These are phyloP conservation scores for Pseudanteris insignis DNA, from an alignment of 2,888 invertebrate species.

Conservation along the genomic window DNA sequence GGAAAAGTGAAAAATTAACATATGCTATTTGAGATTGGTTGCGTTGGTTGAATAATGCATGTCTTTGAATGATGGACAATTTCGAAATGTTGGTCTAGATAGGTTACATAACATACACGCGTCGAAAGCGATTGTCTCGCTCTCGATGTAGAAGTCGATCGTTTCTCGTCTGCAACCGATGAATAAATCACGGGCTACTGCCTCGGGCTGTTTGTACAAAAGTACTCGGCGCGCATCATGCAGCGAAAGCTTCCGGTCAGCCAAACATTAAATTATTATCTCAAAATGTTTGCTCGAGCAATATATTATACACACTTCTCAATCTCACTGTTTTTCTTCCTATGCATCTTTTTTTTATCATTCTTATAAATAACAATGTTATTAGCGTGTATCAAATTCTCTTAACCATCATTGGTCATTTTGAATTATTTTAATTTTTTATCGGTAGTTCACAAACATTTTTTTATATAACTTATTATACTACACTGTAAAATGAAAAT, in stretches of 20 bases:
- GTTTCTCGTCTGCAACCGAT: constrained; percentile 31
- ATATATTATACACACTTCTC: constrained; percentile 78
- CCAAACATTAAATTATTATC: constrained; percentile 58
- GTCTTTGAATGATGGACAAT: constrained; percentile 34
- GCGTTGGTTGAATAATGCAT: not conserved
- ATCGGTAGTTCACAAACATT: no score
- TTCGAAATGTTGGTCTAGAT: no score
- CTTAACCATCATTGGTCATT: no score
- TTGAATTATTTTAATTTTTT: no score
- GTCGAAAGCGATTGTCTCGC: constrained; percentile 38
- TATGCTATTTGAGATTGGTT: not conserved
- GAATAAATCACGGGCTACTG: constrained; percentile 36
- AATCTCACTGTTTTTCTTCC: constrained; percentile 11
- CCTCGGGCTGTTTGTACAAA: constrained; percentile 47
- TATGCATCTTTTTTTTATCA: not conserved
- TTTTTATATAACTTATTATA: no score
- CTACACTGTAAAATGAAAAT: no score
- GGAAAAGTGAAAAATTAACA: no score
- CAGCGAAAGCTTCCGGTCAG: constrained; percentile 57
- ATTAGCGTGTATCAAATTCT: no score
- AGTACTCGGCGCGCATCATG: constrained; percentile 47
- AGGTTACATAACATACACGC: constrained; percentile 29
- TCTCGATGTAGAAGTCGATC: constrained; percentile 34
- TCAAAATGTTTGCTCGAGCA: constrained; percentile 54
- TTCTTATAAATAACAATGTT: not conserved